Evolutionary conservation across 2,888 invertebrate species (phyloP), one percentile per base, ranked within the genome.

Genomic region (Athrips mouffetella): DNA sequence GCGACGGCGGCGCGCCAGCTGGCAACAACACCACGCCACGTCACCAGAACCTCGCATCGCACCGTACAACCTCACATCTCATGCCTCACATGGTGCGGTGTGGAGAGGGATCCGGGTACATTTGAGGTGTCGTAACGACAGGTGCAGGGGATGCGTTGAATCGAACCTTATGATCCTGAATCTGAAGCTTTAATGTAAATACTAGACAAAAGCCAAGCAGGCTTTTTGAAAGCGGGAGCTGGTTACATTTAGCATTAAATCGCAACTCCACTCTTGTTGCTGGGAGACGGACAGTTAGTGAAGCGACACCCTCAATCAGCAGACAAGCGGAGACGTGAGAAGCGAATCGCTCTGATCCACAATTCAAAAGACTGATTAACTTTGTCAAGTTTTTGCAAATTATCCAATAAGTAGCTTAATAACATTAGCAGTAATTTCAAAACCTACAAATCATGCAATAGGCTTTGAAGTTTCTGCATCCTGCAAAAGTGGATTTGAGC

Each of bases 231-330:
- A 40, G 45, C 29, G 8, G 20, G 31, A 40, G 20, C 21, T 11
- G 10, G 33, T 23, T 13, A 35, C 20, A 44, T 20, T 30, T 44
- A 44, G 45, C 45, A 13, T 44, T 18, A 42, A 27, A 20, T 35
- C 25, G 33, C 18, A 35, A 33, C 7, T 45, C 23, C 33, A 45
- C 33, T 45, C 10, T 27, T 21, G 47, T 47, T 30, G 46, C 48
- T 37, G 25, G 35, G 31, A 35, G 49, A 41, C 40, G 25, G 37
- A 50, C 59, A 53, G 68, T 85, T 84, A 85, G 76, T 79, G 55
- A 81, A 83, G 85, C 82, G 62, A 66, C 78, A 79, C 75, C 73
- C 79, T 72, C 65, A 74, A 70, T 74, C 70, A 57, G 65, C 65
- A 60, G 54, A 47, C 61, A 72, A 71, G 71, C 73, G 59, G 63